Evolutionary conservation across 2,888 invertebrate species (phyloP).

Genomic region (Harpalus rufipes): DNA sequence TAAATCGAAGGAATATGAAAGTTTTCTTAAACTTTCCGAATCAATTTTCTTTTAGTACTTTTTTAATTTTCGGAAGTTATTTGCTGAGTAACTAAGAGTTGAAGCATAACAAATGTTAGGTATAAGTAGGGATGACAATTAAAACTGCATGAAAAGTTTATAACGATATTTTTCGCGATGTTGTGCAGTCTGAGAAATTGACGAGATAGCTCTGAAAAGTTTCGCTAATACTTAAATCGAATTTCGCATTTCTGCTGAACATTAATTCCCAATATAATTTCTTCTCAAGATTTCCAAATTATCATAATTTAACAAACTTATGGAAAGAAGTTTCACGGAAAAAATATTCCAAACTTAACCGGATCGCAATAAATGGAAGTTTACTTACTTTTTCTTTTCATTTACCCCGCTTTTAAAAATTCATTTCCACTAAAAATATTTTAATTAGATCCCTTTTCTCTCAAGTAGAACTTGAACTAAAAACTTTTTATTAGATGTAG

Average conservation of each 20-base stretch:
- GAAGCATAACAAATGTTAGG: slow-evolving; percentile 48
- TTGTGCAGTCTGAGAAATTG: slow-evolving; percentile 32
- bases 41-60: slow-evolving; percentile 58
- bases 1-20: slow-evolving; percentile 48
- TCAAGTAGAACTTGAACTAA: neutral
- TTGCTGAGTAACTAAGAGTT: slow-evolving; percentile 38
- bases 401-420: neutral
- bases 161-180: slow-evolving; percentile 49
- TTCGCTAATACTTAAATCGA: slow-evolving; percentile 48
- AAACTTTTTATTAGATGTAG: neutral
- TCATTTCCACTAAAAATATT: neutral
- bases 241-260: slow-evolving; percentile 40
- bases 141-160: slow-evolving; percentile 51
- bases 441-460: neutral
- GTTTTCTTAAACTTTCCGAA: slow-evolving; percentile 44
- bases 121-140: slow-evolving; percentile 38
- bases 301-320: slow-evolving; percentile 47
- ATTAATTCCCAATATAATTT: slow-evolving; percentile 48
- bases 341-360: slow-evolving; percentile 11
- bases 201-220: slow-evolving; percentile 35
- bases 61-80: slow-evolving; percentile 50
- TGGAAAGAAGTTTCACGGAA: slow-evolving; percentile 21
- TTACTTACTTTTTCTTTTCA: neutral
- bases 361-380: neutral
- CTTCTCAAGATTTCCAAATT: slow-evolving; percentile 27